These are phyloP conservation scores for Urocynchramus pylzowi DNA, from an alignment of 2,113 vertebrate species.

Conservation along the genomic window DNA sequence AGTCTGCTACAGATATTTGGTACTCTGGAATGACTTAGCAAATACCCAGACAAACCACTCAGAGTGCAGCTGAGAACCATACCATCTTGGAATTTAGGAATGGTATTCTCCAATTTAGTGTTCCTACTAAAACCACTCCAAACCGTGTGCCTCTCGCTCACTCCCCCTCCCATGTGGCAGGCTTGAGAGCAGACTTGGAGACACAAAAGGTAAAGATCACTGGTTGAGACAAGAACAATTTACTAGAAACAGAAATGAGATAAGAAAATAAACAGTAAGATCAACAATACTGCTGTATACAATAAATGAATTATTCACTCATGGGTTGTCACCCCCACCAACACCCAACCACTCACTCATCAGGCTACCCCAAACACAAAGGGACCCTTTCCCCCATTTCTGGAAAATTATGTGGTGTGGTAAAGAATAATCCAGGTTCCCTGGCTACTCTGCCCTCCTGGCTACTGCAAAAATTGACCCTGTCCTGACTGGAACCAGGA, in stretches of 20 bases:
- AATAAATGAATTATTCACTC: background rate
- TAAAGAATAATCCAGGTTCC: background rate
- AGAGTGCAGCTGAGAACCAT: background rate
- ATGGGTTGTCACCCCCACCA: background rate
- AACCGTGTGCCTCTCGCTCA: fast-evolving
- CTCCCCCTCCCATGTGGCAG: background rate
- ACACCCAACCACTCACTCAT: fast-evolving
- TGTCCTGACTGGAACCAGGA: background rate
- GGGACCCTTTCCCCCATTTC: background rate
- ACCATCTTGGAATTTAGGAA: background rate
- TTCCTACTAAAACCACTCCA: background rate
- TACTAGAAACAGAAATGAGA: background rate
- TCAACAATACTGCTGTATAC: background rate
- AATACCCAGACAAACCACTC: background rate
- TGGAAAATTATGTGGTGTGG: background rate
- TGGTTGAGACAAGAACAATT: background rate
- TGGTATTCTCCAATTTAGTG: background rate
- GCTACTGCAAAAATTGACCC: background rate
- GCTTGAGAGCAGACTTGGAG: background rate
- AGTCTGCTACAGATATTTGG: background rate
- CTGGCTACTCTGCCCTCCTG: fast-evolving
- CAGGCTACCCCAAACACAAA: background rate
- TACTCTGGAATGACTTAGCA: background rate
- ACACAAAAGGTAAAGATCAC: background rate
- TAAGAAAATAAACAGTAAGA: background rate